phyloP scores from a whole-genome alignment of 2,888 invertebrate species.

The Synanthedon myopaeformis region DNA sequence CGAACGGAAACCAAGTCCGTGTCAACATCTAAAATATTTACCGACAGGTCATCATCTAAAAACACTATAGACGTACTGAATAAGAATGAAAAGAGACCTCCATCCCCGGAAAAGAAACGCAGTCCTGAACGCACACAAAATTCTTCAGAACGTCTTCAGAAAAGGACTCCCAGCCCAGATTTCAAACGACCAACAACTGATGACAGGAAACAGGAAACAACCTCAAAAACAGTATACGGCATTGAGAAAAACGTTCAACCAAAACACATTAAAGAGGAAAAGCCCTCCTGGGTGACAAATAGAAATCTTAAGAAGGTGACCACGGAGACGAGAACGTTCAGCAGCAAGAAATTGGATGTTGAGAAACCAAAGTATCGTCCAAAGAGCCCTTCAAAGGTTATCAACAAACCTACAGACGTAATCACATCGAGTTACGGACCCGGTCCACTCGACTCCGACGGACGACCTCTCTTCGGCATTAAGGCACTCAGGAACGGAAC shows the following conservation, averaged over 20 bases:
- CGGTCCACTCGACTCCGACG: slow-evolving; percentile 85
- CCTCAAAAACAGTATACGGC: slow-evolving; percentile 39
- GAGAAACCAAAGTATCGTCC: slow-evolving; percentile 52
- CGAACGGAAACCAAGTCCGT: slow-evolving; percentile 24
- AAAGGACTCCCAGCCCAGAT: slow-evolving; percentile 42
- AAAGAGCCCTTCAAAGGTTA: slow-evolving; percentile 45
- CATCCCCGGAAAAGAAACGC: slow-evolving; percentile 35
- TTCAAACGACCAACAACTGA: slow-evolving; percentile 30
- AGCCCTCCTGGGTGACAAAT: slow-evolving; percentile 74
- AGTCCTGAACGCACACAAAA: slow-evolving; percentile 20
- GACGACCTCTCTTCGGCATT: slow-evolving; percentile 83
- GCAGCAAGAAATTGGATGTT: slow-evolving; percentile 44
- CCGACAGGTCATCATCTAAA: slow-evolving; percentile 39
- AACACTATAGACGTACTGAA: slow-evolving; percentile 38
- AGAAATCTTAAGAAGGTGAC: slow-evolving; percentile 70
- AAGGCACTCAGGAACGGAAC: slow-evolving; percentile 75
- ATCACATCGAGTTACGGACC: slow-evolving; percentile 87
- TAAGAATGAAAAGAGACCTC: slow-evolving; percentile 42
- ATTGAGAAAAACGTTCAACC: slow-evolving; percentile 35
- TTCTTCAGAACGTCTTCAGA: slow-evolving; percentile 23
- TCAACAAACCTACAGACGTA: slow-evolving; percentile 69
- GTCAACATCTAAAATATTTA: slow-evolving; percentile 22
- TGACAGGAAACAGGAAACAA: slow-evolving; percentile 34
- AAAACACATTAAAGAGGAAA: slow-evolving; percentile 57
- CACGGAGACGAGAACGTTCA: slow-evolving; percentile 45